Conservation (phyloP, 2,888 invertebrate genomes). For the Aphidoletes aphidimyza region DNA sequence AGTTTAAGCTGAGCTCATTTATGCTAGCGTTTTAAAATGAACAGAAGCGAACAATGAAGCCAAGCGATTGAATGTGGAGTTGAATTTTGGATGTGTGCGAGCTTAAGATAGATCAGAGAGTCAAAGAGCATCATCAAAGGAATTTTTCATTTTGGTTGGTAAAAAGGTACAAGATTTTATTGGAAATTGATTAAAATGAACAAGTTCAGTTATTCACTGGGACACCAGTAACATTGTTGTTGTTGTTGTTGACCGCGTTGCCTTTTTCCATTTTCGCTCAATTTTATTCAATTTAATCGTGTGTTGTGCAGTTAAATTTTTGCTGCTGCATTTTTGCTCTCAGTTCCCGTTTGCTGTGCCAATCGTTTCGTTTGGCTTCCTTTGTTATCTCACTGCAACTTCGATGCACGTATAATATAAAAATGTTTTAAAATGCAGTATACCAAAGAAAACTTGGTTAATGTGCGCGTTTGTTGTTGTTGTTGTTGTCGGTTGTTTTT, state of each 20-base stretch:
- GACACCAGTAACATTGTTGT: not conserved
- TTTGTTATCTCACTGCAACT: constrained; percentile 9
- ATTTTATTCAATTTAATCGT: constrained; percentile 36
- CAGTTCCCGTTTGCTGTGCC: not conserved
- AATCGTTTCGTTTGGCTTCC: not conserved
- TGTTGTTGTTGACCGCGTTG: not conserved
- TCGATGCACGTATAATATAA: not conserved
- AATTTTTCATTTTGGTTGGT: not conserved
- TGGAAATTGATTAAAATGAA: constrained; percentile 54
- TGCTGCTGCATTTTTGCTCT: too few relatives aligned
- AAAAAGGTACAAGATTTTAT: constrained; percentile 30
- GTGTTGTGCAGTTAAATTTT: too few relatives aligned
- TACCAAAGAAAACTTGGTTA: constrained; percentile 7
- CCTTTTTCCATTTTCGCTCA: not conserved
- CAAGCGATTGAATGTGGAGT: not conserved
- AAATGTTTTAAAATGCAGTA: constrained; percentile 28
- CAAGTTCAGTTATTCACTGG: not conserved
- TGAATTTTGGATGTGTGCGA: too few relatives aligned
- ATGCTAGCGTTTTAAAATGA: not conserved
- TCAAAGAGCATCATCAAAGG: constrained; percentile 21
- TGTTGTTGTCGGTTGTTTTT: not conserved
- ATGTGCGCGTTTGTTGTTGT: constrained; percentile 1
- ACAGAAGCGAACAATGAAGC: not conserved
- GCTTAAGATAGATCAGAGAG: constrained; percentile 27
- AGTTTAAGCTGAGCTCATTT: not conserved